These are phyloP conservation scores for Heliconius hermathena DNA, from an alignment of 1,140 invertebrate species.

Conservation along the genomic window DNA sequence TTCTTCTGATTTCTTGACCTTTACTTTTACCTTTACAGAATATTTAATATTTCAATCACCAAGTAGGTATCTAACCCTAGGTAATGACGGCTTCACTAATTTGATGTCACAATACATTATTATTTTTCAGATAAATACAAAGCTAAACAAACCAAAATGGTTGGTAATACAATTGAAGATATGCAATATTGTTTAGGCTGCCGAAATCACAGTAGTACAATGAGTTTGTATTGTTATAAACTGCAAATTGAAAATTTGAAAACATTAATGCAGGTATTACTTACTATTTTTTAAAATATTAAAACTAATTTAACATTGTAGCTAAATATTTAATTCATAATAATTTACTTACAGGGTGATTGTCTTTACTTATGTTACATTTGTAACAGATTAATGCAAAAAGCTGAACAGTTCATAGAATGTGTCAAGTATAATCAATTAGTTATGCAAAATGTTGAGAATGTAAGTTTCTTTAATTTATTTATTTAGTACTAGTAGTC, in stretches of 20 bases:
- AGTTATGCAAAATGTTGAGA: constrained; percentile 53
- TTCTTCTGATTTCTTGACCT: too few relatives aligned
- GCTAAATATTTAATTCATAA: neutral
- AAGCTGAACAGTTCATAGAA: constrained; percentile 56
- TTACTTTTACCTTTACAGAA: too few relatives aligned
- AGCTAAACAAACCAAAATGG: neutral
- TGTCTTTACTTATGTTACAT: constrained; percentile 58
- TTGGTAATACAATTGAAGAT: neutral
- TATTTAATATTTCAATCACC: too few relatives aligned
- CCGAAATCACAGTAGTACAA: constrained; percentile 40
- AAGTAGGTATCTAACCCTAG: too few relatives aligned
- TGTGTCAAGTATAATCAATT: constrained; percentile 64
- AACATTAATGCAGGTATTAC: constrained; percentile 43
- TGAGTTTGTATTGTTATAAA: constrained; percentile 36
- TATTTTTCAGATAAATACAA: neutral
- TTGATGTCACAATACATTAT: neutral
- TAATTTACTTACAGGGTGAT: constrained; percentile 49
- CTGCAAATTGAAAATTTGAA: constrained; percentile 45
- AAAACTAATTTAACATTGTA: too few relatives aligned
- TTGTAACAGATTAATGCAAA: constrained; percentile 55
- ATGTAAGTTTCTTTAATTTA: constrained; percentile 46
- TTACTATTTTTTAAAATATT: neutral
- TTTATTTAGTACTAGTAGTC: too few relatives aligned
- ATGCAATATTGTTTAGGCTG: constrained; percentile 49
- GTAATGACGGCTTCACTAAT: too few relatives aligned